phyloP scores from a whole-genome alignment of 2,888 invertebrate genomes.

The Drosophila merina region DNA sequence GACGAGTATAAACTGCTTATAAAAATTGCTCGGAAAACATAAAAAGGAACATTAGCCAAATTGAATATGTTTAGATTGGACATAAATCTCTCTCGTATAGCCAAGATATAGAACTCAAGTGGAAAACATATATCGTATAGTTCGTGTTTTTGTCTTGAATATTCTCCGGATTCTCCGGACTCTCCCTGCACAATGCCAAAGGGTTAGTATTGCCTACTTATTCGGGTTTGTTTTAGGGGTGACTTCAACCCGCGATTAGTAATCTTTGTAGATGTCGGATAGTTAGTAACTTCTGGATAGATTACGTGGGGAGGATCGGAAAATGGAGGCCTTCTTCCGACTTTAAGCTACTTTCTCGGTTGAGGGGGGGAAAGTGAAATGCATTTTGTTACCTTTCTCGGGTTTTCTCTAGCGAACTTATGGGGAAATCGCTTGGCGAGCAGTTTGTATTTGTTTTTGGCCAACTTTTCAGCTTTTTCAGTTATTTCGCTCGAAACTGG shows the following conservation, averaged over 20 bases:
- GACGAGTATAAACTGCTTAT: slow-evolving; percentile 19
- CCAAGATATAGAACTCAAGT: slow-evolving; percentile 22
- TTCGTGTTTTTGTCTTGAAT: slow-evolving; percentile 13
- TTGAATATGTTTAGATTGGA: slow-evolving; percentile 42
- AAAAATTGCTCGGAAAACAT: slow-evolving; percentile 55
- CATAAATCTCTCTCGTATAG: slow-evolving; percentile 49
- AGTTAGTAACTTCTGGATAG: slow-evolving; percentile 44
- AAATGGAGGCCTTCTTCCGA: slow-evolving; percentile 16
- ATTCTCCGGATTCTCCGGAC: not conserved
- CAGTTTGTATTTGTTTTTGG: slow-evolving; percentile 45
- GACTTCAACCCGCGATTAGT: slow-evolving; percentile 25
- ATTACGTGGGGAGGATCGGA: slow-evolving; percentile 4
- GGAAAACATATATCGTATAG: slow-evolving; percentile 7
- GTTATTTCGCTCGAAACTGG: slow-evolving; percentile 52
- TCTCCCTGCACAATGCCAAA: slow-evolving; percentile 64
- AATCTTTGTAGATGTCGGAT: slow-evolving; percentile 12
- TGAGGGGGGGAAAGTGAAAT: slow-evolving; percentile 32
- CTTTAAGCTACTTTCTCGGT: slow-evolving; percentile 26
- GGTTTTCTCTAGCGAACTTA: slow-evolving; percentile 41
- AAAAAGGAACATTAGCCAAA: slow-evolving; percentile 57
- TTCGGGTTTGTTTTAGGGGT: not conserved
- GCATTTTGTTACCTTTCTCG: slow-evolving; percentile 48
- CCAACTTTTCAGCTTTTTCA: slow-evolving; percentile 40
- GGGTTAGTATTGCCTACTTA: slow-evolving; percentile 51
- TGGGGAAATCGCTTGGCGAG: slow-evolving; percentile 27